Evolutionary conservation across 2,113 vertebrate genomes (phyloP).

Genomic region (Pardalotus punctatus): DNA sequence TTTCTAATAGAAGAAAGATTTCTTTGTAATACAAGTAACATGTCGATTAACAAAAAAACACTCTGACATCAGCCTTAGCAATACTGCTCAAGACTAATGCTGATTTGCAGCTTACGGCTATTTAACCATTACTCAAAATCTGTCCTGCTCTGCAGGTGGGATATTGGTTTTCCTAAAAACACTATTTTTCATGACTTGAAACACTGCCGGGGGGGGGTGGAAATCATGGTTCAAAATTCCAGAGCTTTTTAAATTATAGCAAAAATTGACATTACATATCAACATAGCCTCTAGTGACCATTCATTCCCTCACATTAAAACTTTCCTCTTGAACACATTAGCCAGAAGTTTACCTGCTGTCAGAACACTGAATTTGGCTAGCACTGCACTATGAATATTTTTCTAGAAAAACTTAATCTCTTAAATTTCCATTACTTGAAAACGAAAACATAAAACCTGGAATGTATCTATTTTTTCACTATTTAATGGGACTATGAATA

Average conservation of each 20-base stretch:
- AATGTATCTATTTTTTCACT: background rate
- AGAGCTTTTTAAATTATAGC: background rate
- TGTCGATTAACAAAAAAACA: background rate
- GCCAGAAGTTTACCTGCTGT: background rate
- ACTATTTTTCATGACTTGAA: background rate
- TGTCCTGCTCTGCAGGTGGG: background rate
- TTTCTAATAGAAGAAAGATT: background rate
- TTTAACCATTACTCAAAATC: background rate
- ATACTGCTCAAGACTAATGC: background rate
- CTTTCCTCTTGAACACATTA: background rate
- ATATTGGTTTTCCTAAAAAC: background rate
- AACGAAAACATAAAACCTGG: background rate
- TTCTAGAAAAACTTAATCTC: background rate
- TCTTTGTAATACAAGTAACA: background rate
- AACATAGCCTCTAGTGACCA: background rate
- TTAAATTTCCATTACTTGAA: background rate
- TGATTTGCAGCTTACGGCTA: background rate
- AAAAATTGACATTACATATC: background rate
- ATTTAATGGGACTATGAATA: background rate
- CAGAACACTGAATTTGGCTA: background rate
- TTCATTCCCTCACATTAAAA: background rate
- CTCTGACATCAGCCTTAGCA: background rate
- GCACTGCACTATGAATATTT: background rate
- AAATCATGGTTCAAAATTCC: background rate
- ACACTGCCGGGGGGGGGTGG: background rate